phyloP scores from a whole-genome alignment of 2,113 vertebrate species.

The Himantopus leucocephalus region DNA sequence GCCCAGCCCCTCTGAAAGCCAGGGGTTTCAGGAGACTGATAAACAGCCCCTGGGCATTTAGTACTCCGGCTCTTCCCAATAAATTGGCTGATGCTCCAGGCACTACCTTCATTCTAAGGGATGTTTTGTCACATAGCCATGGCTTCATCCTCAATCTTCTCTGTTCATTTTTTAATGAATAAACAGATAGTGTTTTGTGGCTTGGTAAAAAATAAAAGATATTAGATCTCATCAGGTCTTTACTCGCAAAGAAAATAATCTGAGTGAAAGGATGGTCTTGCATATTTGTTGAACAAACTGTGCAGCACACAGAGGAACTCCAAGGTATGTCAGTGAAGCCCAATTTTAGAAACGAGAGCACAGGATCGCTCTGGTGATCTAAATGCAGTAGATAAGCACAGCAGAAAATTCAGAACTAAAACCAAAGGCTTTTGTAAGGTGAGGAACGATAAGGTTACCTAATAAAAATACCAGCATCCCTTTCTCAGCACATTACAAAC shows the following conservation, averaged over 20 bases:
- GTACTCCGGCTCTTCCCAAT: neutral
- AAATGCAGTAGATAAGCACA: neutral
- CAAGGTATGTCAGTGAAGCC: neutral
- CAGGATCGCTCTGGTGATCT: neutral
- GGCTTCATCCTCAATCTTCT: neutral
- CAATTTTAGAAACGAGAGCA: neutral
- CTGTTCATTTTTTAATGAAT: neutral
- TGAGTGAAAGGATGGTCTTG: neutral
- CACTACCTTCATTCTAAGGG: neutral
- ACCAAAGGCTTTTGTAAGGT: neutral
- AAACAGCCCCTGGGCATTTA: neutral
- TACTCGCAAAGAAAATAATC: neutral
- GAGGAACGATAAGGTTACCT: neutral
- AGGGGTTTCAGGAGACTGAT: neutral
- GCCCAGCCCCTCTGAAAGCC: neutral
- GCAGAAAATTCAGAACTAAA: neutral
- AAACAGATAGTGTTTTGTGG: neutral
- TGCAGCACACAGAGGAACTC: neutral
- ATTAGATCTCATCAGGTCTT: neutral
- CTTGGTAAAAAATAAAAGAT: neutral
- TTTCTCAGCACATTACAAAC: neutral
- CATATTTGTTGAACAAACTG: neutral
- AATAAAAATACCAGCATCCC: neutral
- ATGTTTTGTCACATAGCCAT: neutral
- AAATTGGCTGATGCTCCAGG: neutral